Evolutionary conservation across 2,113 vertebrate genomes (phyloP).

Genomic region (Gallinago undulata): DNA sequence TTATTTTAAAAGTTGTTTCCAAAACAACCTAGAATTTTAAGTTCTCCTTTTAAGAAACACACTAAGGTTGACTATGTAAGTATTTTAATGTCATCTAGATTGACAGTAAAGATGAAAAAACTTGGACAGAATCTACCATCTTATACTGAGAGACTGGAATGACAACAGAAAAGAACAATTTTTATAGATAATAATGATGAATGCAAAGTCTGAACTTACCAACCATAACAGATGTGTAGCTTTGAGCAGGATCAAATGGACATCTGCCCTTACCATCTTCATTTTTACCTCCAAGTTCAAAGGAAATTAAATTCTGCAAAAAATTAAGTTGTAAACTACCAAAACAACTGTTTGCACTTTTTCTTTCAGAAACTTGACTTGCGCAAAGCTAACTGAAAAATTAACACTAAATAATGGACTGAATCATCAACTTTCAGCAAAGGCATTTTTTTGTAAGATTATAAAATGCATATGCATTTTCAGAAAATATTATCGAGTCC

Average conservation of each 20-base stretch:
- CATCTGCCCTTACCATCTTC: slow-evolving; percentile 95
- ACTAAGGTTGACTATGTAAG: rapidly evolving
- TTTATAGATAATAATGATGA: not conserved
- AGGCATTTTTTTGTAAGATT: not conserved
- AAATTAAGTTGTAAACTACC: not conserved
- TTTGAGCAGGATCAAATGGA: slow-evolving; percentile 94
- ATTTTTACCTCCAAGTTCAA: slow-evolving; percentile 78
- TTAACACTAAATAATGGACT: not conserved
- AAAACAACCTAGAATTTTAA: not conserved
- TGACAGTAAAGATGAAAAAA: not conserved
- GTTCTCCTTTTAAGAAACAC: not conserved
- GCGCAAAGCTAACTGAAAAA: not conserved
- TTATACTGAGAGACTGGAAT: not conserved
- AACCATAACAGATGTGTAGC: slow-evolving; percentile 94
- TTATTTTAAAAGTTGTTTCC: not conserved
- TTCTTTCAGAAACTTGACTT: not conserved
- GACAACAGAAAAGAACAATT: not conserved
- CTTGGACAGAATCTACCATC: not conserved
- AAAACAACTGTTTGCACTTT: not conserved
- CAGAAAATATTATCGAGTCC: not conserved
- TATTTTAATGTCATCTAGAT: not conserved
- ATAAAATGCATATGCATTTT: not conserved
- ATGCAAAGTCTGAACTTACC: slow-evolving; percentile 81
- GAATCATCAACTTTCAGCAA: not conserved
- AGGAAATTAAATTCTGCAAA: slow-evolving; percentile 75